A percentile compares a stretch with the other conserved stretches of the same genome.
These are phyloP conservation scores for Listronotus bonariensis DNA, from an alignment of 1,140 invertebrate genomes.

Conservation along the genomic window DNA sequence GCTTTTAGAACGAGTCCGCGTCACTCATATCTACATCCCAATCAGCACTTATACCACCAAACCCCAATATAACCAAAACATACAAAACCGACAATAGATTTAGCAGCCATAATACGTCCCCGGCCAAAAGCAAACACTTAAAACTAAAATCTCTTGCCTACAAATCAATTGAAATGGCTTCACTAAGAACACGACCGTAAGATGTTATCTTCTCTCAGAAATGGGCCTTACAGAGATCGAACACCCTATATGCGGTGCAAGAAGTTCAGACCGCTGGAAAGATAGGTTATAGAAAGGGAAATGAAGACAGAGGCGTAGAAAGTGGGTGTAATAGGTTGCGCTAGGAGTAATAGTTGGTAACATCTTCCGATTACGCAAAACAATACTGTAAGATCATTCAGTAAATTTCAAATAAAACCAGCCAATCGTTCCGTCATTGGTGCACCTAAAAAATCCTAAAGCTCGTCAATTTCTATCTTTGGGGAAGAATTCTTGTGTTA, in stretches of 20 bases:
- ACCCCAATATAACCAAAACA: too few species aligned
- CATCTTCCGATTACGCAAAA: neutral
- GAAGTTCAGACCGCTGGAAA: conserved; percentile 5
- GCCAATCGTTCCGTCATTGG: too few species aligned
- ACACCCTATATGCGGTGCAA: conserved; percentile 27
- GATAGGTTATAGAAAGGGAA: conserved; percentile 12
- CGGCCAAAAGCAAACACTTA: too few species aligned
- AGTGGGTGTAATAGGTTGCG: neutral
- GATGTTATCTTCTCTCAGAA: conserved; percentile 27
- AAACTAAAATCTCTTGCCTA: too few species aligned
- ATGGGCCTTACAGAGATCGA: conserved; percentile 27
- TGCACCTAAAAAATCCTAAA: too few species aligned
- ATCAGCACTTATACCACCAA: too few species aligned
- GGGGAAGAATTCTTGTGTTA: too few species aligned
- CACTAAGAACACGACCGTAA: conserved; percentile 22
- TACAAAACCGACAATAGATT: too few species aligned
- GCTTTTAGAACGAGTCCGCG: too few species aligned
- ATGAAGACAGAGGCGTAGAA: neutral
- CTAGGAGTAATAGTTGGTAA: neutral
- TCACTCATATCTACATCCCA: too few species aligned
- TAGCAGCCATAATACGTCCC: too few species aligned
- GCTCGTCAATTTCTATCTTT: too few species aligned
- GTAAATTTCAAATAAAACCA: neutral
- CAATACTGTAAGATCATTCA: neutral
- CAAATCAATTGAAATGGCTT: conserved; percentile 32